Evolutionary conservation across 2,113 vertebrate species (phyloP), one percentile per base, ranked within the genome.

Genomic region (Nymphicus hollandicus): DNA sequence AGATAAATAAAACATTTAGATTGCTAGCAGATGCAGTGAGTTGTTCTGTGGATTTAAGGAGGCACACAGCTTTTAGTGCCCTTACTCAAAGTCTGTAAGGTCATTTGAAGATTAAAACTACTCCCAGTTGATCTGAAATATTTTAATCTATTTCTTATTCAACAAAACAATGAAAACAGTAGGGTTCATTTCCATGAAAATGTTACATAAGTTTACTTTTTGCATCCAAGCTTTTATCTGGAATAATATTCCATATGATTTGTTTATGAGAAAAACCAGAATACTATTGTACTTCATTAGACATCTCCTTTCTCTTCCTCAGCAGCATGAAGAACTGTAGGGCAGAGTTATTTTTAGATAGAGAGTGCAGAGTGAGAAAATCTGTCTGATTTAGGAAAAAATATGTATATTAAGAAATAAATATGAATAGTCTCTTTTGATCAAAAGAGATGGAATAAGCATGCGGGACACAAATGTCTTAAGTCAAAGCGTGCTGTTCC

Each of bases 1-100:
- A 97, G 91, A 91, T 68, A 96, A 83, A 89, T 94, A 96, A 97
- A 96, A 90, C 85, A 91, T 89, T 79, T 60, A 16, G 23, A 22
- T 72, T 95, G 60, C 91, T 90, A 91, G 65, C 52, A 93, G 64
- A 91, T 86, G 81, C 43, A 65, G 37, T 50, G 89, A 76, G 87
- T 43, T 79, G 46, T 64, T 92, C 90, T 39, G 27, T 77, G 50
- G 9, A 50, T 93, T 97, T 95, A 93, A 94, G 80, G 71, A 92
- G 71, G 56, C 49, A 56, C 39, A 49, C 14, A 68, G 89, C 24
- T 89, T 93, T 77, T 27, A 53, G 74, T 17, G 23, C 17, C 44
- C 86, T 96, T 91, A 73, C 80, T 91, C 41, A 33, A 87, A 78
- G 4, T 11, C 25, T n/a, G 6, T 52, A 63, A 56, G 6, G 2